Evolutionary conservation across 92 coral and sea anemone genomes (phyloP).

Genomic region (Zoanthus gigantus): DNA sequence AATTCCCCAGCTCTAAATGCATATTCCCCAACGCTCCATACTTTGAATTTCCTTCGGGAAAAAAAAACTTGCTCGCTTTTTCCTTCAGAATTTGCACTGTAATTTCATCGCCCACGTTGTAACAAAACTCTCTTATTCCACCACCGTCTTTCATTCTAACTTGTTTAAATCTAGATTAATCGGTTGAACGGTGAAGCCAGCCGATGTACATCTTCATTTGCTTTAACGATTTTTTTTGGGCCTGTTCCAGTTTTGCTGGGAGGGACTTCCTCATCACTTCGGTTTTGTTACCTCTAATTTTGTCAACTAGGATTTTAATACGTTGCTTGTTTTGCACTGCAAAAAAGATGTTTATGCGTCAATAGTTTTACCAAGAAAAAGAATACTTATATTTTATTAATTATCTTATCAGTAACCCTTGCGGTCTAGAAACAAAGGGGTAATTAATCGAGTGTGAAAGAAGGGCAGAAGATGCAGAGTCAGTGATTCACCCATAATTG

Average conservation of each 20-base stretch:
- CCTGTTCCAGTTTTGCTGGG: constrained; percentile 19
- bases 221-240: constrained; percentile 22
- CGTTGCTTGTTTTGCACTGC: constrained; percentile 24
- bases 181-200: constrained; percentile 60
- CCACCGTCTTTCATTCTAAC: constrained; percentile 61
- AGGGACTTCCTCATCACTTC: neutral
- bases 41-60: constrained; percentile 40
- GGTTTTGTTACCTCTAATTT: constrained; percentile 5
- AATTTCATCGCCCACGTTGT: constrained; percentile 55
- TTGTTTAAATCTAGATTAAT: constrained; percentile 48
- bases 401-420: no score
- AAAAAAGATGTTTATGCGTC: neutral
- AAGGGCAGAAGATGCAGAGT: constrained; percentile 47
- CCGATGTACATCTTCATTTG: constrained; percentile 49
- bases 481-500: constrained; percentile 46
- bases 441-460: constrained; percentile 56
- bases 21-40: neutral
- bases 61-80: constrained; percentile 57
- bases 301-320: constrained; percentile 15
- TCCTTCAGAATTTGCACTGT: constrained; percentile 43
- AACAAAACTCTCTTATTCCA: constrained; percentile 49
- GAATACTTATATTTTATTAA: no score
- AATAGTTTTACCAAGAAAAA: neutral
- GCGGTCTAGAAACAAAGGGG: no score
- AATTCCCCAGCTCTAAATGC: constrained; percentile 21